Base-by-base conservation (phyloP, 2,797 vertebrate species). In the Xenopus petersii region DNA sequence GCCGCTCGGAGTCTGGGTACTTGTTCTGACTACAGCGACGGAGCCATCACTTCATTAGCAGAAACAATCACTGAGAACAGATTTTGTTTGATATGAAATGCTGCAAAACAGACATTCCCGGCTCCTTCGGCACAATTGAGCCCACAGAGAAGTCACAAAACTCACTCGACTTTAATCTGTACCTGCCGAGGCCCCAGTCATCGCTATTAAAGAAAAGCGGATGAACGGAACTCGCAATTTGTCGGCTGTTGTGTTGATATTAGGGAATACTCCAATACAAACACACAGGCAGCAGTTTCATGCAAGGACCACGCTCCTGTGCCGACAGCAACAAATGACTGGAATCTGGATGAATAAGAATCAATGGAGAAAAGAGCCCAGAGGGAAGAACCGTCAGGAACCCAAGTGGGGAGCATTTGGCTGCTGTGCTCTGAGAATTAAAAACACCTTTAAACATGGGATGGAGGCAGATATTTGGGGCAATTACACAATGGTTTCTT, bases 81-180 rank as follows among this genome's bases (percentile, higher is more conserved):
- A 33, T 81, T 83, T 48, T 79, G 42, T 81, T 81, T 84, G 79
- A 86, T 84, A 83, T 81, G 71, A 61, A 79, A 83, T 81, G 80
- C 77, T 74, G 15, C 86, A 73, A 75, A 88, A 84, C 80, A 85
- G n/a, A 75, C 79, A 87, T 84, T 83, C 81, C 70, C 55, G 83
- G 83, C 80, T 80, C 80, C 83, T 88, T 87, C 83, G 82, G 79
- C 73, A 84, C 8, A 76, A 81, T 83, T 76, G 84, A 82, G 82
- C 79, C 82, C 80, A 30, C 46, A 73, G 70, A 68, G 77, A 80
- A 86, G 81, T 77, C 79, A 75, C 87, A 84, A 85, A 80, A 84
- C 86, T 89, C 84, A 77, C 82, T 81, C 75, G 73, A 75, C 84
- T 89, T 90, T 88, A 83, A 89, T 88, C 81, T 84, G 26, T 67